phyloP scores from a whole-genome alignment of 92 coral and sea anemone genomes.

The Porites lobata region DNA sequence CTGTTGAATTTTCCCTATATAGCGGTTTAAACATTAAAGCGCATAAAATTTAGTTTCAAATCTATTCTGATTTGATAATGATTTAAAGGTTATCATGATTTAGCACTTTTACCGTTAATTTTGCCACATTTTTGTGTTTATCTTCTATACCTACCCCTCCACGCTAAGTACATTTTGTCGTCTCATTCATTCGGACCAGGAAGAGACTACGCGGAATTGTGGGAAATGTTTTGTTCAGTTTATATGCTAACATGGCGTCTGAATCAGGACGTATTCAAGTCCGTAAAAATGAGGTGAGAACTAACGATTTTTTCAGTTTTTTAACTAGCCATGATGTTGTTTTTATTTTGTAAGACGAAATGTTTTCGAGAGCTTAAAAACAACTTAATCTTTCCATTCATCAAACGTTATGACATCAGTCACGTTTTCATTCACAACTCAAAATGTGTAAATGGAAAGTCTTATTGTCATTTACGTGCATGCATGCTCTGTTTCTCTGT shows the following conservation, averaged over 20 bases:
- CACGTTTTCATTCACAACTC: constrained; percentile 53
- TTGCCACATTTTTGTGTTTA: neutral
- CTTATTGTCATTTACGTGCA: constrained; percentile 27
- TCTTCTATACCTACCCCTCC: neutral
- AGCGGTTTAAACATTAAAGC: too few species aligned
- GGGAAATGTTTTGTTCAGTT: constrained; percentile 91
- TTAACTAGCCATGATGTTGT: neutral
- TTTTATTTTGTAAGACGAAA: neutral
- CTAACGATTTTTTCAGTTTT: constrained; percentile 22
- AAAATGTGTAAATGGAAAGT: constrained; percentile 26
- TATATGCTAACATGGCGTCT: constrained; percentile 79
- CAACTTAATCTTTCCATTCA: neutral
- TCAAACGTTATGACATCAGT: constrained; percentile 28
- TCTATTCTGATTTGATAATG: neutral
- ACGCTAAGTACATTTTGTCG: constrained; percentile 12
- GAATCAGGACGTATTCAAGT: constrained; percentile 76
- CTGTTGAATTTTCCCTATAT: neutral
- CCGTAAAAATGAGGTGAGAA: constrained; percentile 81
- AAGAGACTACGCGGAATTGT: constrained; percentile 50
- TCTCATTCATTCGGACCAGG: constrained; percentile 44
- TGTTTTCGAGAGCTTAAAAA: neutral
- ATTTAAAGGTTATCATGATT: too few species aligned
- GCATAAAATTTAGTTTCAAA: neutral
- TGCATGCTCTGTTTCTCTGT: neutral
- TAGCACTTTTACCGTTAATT: neutral